Conservation (phyloP, 2,113 vertebrate species). For the Crotalus tigris region DNA sequence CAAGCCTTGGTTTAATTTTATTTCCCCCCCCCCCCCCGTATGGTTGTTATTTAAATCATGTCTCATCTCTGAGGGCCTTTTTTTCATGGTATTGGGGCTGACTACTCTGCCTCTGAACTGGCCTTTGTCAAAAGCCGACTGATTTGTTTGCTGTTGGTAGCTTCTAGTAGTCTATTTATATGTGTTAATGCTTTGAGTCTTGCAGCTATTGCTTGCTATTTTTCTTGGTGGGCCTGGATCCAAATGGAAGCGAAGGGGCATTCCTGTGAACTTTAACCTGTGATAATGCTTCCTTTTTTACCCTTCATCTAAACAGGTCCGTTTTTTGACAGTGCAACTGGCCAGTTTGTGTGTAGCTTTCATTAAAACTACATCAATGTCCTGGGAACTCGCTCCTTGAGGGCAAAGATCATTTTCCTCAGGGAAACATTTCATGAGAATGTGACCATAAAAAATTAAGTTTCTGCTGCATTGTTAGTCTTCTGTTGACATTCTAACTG, state of each 20-base stretch:
- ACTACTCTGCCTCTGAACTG: not conserved
- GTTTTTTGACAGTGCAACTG: not conserved
- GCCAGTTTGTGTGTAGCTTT: conserved; percentile 8
- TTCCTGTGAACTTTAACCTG: conserved; percentile 10
- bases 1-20: conserved; percentile 24
- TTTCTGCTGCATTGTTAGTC: not conserved
- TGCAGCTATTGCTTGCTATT: not conserved
- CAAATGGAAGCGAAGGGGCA: not conserved
- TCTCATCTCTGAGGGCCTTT: conserved; percentile 9
- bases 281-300: not conserved
- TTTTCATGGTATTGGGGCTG: not conserved
- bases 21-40: not conserved
- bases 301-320: conserved; percentile 4
- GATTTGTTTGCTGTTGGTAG: not conserved
- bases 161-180: conserved; percentile 4
- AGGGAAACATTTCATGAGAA: conserved; percentile 30
- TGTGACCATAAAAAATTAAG: not conserved
- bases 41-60: not conserved
- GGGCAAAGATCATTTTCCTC: conserved; percentile 25
- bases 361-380: conserved; percentile 7
- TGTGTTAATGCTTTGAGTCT: not conserved
- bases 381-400: conserved; percentile 24
- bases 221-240: not conserved
- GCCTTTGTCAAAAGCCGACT: conserved; percentile 16
- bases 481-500: not conserved